Conservation (phyloP, 1,140 invertebrate species). For the Drosophila pruinosa region DNA sequence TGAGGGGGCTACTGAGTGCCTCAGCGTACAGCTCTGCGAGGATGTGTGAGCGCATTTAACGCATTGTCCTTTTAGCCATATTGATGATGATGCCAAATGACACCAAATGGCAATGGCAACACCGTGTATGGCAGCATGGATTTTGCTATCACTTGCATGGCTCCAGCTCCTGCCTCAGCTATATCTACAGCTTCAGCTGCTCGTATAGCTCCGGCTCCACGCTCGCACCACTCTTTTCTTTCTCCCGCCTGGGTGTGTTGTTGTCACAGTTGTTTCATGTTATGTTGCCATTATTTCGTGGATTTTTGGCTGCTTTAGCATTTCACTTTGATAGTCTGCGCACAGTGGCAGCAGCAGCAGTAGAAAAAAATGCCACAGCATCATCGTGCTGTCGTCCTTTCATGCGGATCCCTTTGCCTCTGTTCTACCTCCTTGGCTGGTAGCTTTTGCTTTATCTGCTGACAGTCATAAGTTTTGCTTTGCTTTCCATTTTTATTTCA, state of each 20-base stretch:
- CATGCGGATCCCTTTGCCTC: background rate
- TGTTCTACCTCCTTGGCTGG: conserved; percentile 41
- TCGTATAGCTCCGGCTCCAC: background rate
- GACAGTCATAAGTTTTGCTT: conserved; percentile 80
- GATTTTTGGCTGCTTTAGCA: conserved; percentile 81
- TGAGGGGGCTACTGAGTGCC: conserved; percentile 19
- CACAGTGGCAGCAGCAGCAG: background rate
- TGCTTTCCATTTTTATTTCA: conserved; percentile 79
- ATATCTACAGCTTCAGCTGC: background rate
- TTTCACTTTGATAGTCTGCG: conserved; percentile 77
- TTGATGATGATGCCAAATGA: conserved; percentile 81
- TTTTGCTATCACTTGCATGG: conserved; percentile 71
- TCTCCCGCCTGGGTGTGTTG: conserved; percentile 29
- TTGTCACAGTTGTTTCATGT: conserved; percentile 80
- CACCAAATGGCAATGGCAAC: conserved; percentile 73
- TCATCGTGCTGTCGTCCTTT: conserved; percentile 4
- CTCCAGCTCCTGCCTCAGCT: background rate
- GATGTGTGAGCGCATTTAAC: conserved; percentile 65
- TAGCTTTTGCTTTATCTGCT: conserved; percentile 78
- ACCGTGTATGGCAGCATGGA: conserved; percentile 73
- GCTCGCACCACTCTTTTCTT: background rate
- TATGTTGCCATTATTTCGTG: conserved; percentile 80
- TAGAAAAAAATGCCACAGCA: conserved; percentile 6
- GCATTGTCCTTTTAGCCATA: conserved; percentile 81
- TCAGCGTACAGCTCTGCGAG: conserved; percentile 25